Base-by-base conservation (phyloP, 2,113 vertebrate genomes). In the Pterocles gutturalis region DNA sequence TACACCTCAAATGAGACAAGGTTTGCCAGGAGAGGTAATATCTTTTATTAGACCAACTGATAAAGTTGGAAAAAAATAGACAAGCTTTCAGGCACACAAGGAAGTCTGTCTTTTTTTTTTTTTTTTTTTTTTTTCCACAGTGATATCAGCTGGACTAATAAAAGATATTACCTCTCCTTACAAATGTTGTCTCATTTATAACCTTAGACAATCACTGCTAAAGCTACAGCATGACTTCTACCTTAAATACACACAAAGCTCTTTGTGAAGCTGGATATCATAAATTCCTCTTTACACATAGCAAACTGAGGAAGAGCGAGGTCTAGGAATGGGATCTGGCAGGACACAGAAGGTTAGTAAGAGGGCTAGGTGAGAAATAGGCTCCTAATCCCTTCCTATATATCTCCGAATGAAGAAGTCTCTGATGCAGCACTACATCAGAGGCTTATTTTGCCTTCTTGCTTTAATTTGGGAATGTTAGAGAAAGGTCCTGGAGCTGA, bases 131-230 rank as follows among this genome's bases (percentile, higher is more conserved):
- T 79, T 69, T 83, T 20, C 8, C 4, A 21, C 25, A 71, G 58
- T 41, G 91, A 17, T 78, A 78, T 96, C 87, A 95, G 46, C 16
- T 62, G 38, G 54, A 92, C 89, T 89, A 96, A 96, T 96, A 95
- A 91, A 95, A 96, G 91, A 91, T 89, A 96, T 96, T 94, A 96
- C 89, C 73, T 87, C 77, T 92, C 61, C 65, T 96, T 94, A 94
- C 87, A 96, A 94, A 91, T 82, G 73, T 95, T 93, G 65, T 95
- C 93, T 95, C 95, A 95, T 97, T 97, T 96, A 92, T 91, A 96
- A 96, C 93, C 89, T 96, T 78, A 96, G 80, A 96, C 80, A 60
- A 89, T 91, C 80, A 60, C 61, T 0, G 0, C 87, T 94, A 94
- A 95, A 94, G 87, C 87, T 95, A 69, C 81, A 76, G 81, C 61